phyloP scores from a whole-genome alignment of 2,113 vertebrate species.

The Equus przewalskii region DNA sequence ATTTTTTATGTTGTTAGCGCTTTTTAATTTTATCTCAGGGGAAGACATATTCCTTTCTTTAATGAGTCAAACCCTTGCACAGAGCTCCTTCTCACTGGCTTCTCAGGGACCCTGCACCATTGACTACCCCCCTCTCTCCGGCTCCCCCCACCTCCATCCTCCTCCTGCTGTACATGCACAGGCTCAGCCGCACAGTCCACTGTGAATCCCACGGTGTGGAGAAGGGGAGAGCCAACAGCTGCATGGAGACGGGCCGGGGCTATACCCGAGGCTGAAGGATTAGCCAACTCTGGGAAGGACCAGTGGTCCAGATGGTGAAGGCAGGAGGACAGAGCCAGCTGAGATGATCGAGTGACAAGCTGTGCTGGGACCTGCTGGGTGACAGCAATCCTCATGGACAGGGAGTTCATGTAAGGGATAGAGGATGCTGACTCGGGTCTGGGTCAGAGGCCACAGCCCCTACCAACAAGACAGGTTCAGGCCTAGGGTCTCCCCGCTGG shows the following conservation, averaged over 20 bases:
- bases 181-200: neutral
- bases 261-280: neutral
- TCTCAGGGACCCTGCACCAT: neutral
- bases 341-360: neutral
- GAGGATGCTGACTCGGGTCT: neutral
- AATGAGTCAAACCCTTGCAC: neutral
- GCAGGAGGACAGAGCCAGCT: neutral
- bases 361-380: neutral
- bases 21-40: conserved; percentile 23
- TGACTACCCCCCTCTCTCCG: neutral
- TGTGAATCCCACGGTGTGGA: neutral
- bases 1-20: neutral
- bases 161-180: neutral
- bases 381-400: neutral
- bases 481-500: neutral
- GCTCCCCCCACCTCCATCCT: neutral
- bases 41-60: neutral
- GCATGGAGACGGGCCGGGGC: accelerated
- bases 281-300: neutral
- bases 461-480: neutral
- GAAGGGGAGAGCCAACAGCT: neutral
- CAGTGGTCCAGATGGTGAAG: neutral
- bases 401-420: too few relatives aligned
- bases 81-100: conserved; percentile 11
- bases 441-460: neutral